Conservation (phyloP, 2,888 invertebrate species). For the Ceramica pisi region DNA sequence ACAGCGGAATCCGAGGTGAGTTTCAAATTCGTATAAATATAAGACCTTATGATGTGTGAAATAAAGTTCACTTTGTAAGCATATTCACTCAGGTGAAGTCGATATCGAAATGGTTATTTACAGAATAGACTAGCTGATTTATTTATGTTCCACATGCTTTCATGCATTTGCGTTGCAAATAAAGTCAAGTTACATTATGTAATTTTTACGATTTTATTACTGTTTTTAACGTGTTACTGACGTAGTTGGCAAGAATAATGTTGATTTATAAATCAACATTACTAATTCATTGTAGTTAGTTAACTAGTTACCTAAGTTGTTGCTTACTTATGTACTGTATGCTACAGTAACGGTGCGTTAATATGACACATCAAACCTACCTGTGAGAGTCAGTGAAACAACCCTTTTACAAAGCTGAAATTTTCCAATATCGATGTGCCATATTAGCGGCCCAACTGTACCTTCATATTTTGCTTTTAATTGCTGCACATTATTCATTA, state of each 20-base stretch:
- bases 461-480: slow-evolving; percentile 58
- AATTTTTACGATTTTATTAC: neutral
- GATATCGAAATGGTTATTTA: too few relatives aligned
- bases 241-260: slow-evolving; percentile 15
- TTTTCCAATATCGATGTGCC: slow-evolving; percentile 5
- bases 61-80: too few relatives aligned
- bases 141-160: neutral
- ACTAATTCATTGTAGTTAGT: slow-evolving; percentile 10
- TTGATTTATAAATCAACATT: neutral
- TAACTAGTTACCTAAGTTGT: slow-evolving; percentile 9
- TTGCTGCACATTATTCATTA: slow-evolving; percentile 72
- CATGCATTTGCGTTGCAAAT: slow-evolving; percentile 6
- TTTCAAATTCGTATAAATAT: too few relatives aligned
- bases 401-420: neutral
- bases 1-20: too few relatives aligned
- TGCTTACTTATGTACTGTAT: slow-evolving; percentile 27
- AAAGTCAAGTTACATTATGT: slow-evolving; percentile 1
- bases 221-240: neutral
- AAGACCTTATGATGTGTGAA: too few relatives aligned
- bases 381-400: neutral
- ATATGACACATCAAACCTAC: slow-evolving; percentile 9
- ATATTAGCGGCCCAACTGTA: slow-evolving; percentile 7
- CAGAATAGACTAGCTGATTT: too few relatives aligned
- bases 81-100: too few relatives aligned
- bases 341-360: neutral